Base-by-base conservation (phyloP, 2,113 vertebrate species). In the Hippocampus barbouri region DNA sequence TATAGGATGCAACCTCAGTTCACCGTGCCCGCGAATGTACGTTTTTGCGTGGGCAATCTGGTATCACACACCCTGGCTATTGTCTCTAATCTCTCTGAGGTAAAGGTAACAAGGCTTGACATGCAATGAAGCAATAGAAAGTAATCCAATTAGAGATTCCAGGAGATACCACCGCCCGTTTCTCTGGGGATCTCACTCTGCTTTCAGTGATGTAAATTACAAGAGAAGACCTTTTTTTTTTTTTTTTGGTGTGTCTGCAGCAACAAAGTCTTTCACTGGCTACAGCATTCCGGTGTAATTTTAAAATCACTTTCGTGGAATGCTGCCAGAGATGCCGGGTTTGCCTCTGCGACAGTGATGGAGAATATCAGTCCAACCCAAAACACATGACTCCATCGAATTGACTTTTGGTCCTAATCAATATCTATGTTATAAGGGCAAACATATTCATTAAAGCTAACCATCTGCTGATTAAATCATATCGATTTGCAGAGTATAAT, bases 91-190 rank as follows among this genome's bases (percentile, higher is more conserved):
- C 89, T 92, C 86, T 81, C 81, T 83, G 83, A 83, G 81, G 83
- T 84, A 81, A 88, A 84, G 80, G 88, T 92, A 92, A 91, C 89
- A 87, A 90, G 89, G 87, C 86, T 87, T 91, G 91, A 92, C 90
- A 86, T 76, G 88, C 89, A 87, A 86, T 84, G 88, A 91, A 90
- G 88, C 88, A 90, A 90, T 80, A 88, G 90, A 91, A 88, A 87
- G 90, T 92, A 91, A 91, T 92, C 89, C 90, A 91, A 92, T 92
- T 92, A 91, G 88, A 91, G 89, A 92, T 91, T 91, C 89, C 82
- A 86, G 85, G 88, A 92, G 90, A 92, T 89, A 84, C 83, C 71
- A 41, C 76, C 74, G 76, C 78, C 84, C 82, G 66, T 76, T 84
- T 82, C 91, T 89, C 90, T 73, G 27, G 87, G 89, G 91, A 91